phyloP scores from a whole-genome alignment of 2,797 vertebrate genomes.

The Pampus argenteus region DNA sequence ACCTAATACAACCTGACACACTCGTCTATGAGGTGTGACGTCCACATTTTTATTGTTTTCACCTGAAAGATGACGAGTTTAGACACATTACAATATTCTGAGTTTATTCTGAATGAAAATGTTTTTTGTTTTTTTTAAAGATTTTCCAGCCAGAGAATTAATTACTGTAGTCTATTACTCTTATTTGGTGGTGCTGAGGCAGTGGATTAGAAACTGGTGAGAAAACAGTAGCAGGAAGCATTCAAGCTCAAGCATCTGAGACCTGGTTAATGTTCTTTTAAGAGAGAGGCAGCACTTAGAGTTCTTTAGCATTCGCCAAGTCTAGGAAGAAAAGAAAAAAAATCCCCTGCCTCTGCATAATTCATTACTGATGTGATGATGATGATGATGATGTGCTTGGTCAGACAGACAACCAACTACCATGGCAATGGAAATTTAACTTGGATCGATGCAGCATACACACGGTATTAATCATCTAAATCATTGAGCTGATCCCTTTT shows the following conservation, averaged over 20 bases:
- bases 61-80: conserved; percentile 10
- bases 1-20: conserved; percentile 12
- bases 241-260: conserved; percentile 60
- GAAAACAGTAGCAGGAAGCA: conserved; percentile 54
- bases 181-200: conserved; percentile 58
- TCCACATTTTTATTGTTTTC: conserved; percentile 24
- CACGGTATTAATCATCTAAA: conserved; percentile 56
- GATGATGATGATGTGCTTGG: conserved; percentile 71
- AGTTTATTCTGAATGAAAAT: conserved; percentile 35
- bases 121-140: too few species aligned
- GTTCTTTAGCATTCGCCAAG: conserved; percentile 63
- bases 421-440: conserved; percentile 58
- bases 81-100: conserved; percentile 34
- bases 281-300: conserved; percentile 71
- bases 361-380: conserved; percentile 70
- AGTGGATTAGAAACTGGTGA: conserved; percentile 48
- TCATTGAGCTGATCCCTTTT: conserved; percentile 58
- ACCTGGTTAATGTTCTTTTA: conserved; percentile 71
- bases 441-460: conserved; percentile 58
- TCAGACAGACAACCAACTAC: conserved; percentile 67
- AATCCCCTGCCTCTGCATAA: conserved; percentile 61
- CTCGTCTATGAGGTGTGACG: neutral
- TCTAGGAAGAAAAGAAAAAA: conserved; percentile 31
- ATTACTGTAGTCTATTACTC: conserved; percentile 62
- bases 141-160: conserved; percentile 51